These are phyloP conservation scores for Aphelocoma californica DNA, from an alignment of 2,797 vertebrate species.

Conservation along the genomic window DNA sequence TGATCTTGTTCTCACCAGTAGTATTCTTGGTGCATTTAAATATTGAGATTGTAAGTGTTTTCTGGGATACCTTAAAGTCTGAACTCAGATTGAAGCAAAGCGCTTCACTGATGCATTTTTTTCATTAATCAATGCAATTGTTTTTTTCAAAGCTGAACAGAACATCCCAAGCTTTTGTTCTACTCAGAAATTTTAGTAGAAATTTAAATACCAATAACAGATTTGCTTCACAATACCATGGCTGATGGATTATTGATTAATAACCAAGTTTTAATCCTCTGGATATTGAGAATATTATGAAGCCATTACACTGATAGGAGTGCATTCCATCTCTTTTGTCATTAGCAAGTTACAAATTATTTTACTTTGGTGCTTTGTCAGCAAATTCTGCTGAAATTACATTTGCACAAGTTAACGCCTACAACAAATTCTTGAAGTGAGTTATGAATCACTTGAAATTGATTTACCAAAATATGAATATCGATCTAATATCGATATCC, in stretches of 20 bases:
- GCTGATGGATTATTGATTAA: constrained; percentile 53
- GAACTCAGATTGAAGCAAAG: not conserved
- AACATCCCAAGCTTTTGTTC: not conserved
- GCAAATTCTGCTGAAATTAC: not conserved
- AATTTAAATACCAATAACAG: constrained; percentile 1
- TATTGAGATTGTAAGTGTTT: not conserved
- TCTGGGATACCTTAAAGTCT: not conserved
- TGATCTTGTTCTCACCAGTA: not conserved
- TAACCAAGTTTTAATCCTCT: constrained; percentile 27
- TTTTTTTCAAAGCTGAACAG: not conserved
- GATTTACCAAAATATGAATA: no score
- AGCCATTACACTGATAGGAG: not conserved
- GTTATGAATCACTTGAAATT: not conserved
- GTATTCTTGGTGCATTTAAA: not conserved
- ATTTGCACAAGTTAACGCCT: not conserved
- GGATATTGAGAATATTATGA: constrained; percentile 19
- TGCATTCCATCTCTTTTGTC: constrained; percentile 4
- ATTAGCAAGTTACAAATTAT: constrained; percentile 24
- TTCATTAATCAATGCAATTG: not conserved
- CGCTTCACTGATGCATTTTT: not conserved
- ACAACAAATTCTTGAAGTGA: not conserved
- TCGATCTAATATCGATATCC: no score
- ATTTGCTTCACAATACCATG: not conserved
- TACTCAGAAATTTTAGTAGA: not conserved
- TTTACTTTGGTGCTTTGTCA: not conserved